Evolutionary conservation across 2,888 invertebrate species (phyloP), one percentile per base, ranked within the genome.

Genomic region (Eupithecia vulgata): DNA sequence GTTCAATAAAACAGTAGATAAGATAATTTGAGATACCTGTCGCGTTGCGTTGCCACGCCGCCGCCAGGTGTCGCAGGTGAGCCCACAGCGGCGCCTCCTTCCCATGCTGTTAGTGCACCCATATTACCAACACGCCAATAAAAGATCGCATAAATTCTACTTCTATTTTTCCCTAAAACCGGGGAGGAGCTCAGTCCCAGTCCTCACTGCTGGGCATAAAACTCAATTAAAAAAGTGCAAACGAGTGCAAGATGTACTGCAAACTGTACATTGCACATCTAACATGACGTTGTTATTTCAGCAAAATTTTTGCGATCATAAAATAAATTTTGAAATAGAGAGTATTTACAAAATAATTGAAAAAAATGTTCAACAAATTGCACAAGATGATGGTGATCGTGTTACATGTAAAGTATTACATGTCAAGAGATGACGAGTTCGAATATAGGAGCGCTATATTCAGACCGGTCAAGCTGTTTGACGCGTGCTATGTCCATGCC

Each of bases 101-200:
- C 88, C 94, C 95, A 95, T 95, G 96, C 96, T 96, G 95, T 95
- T 95, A 95, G 95, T 95, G 92, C 91, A 87, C 89, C 91, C 88
- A 81, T 81, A 87, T 84, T 86, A 87, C 88, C 88, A 81, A 81
- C 84, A 87, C 83, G 81, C 82, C 84, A 78, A 52, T 68, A 75
- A 45, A 30, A 61, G 62, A 75, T 70, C 79, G 75, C 75, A 75
- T 77, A 72, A 72, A 77, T 74, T 71, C 34, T 67, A 74, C 78
- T 67, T n/a, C 12, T 25, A 57, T 25, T 68, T 34, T 57, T 15
- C 40, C 40, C 40, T 65, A 42, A 64, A 40, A 42, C n/a, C 17
- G 17, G 61, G 59, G 61, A 61, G 59, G 61, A 61, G 30, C 30
- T 34, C 17, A 17, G 37, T 64, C 17, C 48, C 69, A n/a, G n/a